Evolutionary conservation across 2,888 invertebrate genomes (phyloP).

Genomic region (Melanotus villosus): DNA sequence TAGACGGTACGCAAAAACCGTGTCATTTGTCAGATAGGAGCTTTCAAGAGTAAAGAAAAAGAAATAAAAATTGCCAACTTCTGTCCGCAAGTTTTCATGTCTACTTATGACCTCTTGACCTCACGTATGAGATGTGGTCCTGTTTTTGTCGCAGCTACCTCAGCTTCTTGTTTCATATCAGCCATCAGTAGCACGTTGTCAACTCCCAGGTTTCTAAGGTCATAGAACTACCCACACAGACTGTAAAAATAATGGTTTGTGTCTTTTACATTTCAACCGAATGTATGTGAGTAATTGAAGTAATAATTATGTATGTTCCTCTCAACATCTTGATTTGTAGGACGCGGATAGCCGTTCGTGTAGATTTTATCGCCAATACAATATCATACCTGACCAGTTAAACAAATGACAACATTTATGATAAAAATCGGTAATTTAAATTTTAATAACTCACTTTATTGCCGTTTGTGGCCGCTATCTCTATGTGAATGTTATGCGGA

Average conservation of each 20-base stretch:
- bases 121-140: conserved; percentile 41
- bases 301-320: conserved; percentile 40
- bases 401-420: conserved; percentile 63
- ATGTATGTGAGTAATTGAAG: conserved; percentile 34
- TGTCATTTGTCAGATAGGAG: too few species aligned
- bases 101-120: conserved; percentile 32
- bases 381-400: conserved; percentile 62
- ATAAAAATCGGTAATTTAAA: conserved; percentile 64
- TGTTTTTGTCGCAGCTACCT: conserved; percentile 38
- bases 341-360: conserved; percentile 39
- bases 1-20: too few species aligned
- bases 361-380: conserved; percentile 58
- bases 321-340: conserved; percentile 50
- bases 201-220: conserved; percentile 34
- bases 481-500: background rate
- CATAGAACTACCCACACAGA: conserved; percentile 35
- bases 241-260: conserved; percentile 28
- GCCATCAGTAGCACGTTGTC: conserved; percentile 32
- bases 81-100: conserved; percentile 24
- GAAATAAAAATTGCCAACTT: conserved; percentile 12
- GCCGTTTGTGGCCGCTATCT: background rate
- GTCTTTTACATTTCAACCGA: conserved; percentile 20
- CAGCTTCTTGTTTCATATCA: conserved; percentile 35
- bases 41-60: too few species aligned
- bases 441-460: conserved; percentile 56